phyloP scores from a whole-genome alignment of 2,797 vertebrate genomes.

The Amazona finschi region DNA sequence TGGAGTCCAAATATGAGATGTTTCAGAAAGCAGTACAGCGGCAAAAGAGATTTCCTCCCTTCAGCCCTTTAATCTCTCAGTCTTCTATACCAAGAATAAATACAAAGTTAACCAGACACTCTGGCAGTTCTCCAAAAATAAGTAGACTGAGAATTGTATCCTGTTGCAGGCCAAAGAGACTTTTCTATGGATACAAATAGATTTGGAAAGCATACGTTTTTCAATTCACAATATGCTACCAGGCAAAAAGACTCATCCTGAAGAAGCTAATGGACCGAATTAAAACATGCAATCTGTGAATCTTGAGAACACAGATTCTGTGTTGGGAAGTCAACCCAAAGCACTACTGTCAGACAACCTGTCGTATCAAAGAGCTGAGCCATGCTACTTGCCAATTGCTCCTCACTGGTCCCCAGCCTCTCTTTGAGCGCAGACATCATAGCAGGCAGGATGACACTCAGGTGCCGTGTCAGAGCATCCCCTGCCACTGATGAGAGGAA shows the following conservation, averaged over 20 bases:
- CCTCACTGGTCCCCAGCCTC: slow-evolving; percentile 89
- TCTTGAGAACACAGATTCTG: neutral
- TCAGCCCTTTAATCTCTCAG: slow-evolving; percentile 23
- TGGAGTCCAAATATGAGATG: slow-evolving; percentile 25
- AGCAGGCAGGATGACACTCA: slow-evolving; percentile 93
- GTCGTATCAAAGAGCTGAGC: slow-evolving; percentile 34
- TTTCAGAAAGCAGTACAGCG: neutral
- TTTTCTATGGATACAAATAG: slow-evolving; percentile 46
- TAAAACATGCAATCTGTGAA: slow-evolving; percentile 32
- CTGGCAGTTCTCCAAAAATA: slow-evolving; percentile 22
- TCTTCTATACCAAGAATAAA: slow-evolving; percentile 39
- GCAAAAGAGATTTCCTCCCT: slow-evolving; percentile 22
- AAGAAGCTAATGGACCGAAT: slow-evolving; percentile 33
- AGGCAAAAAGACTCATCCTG: slow-evolving; percentile 43
- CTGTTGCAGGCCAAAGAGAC: slow-evolving; percentile 37
- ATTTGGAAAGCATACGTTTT: slow-evolving; percentile 38
- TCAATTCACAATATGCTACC: slow-evolving; percentile 26
- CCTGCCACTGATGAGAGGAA: slow-evolving; percentile 96
- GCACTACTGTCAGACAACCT: neutral
- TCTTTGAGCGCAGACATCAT: slow-evolving; percentile 91
- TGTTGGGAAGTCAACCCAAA: slow-evolving; percentile 12
- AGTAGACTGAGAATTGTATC: slow-evolving; percentile 28
- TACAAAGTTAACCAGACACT: slow-evolving; percentile 38
- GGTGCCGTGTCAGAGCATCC: slow-evolving; percentile 92
- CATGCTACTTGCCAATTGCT: slow-evolving; percentile 80